phyloP scores from a whole-genome alignment of 2,113 vertebrate genomes.

The Machaerirhynchus nigripectus region DNA sequence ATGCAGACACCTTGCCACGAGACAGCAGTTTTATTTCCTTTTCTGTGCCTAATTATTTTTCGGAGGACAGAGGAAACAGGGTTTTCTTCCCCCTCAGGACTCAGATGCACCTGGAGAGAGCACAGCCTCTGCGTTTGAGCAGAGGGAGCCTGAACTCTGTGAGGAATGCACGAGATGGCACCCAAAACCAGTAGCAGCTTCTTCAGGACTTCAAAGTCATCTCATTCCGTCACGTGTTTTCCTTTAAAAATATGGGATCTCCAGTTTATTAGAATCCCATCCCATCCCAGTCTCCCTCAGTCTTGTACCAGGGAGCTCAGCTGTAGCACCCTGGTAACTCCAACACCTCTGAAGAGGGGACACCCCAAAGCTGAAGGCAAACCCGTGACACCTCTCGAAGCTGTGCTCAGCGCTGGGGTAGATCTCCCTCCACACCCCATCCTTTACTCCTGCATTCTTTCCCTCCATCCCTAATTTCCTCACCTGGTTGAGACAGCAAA shows the following conservation, averaged over 20 bases:
- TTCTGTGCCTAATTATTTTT: not conserved
- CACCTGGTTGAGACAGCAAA: not conserved
- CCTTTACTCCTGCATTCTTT: not conserved
- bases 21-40: not conserved
- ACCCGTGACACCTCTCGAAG: not conserved
- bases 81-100: not conserved
- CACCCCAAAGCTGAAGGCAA: not conserved
- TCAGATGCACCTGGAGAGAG: not conserved
- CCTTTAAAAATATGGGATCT: no score
- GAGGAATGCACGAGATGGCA: not conserved
- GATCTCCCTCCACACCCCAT: not conserved
- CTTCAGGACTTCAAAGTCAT: not conserved
- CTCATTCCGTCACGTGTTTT: no score
- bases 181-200: no score
- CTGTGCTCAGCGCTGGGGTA: not conserved
- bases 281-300: not conserved
- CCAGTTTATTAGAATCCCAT: no score
- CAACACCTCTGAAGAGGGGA: accelerated
- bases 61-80: not conserved
- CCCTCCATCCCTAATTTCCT: not conserved
- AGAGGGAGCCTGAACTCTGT: not conserved
- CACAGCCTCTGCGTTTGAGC: not conserved
- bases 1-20: not conserved
- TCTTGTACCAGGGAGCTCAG: not conserved
- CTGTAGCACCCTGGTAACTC: not conserved